Conservation (phyloP, 1,140 invertebrate species). For the Contarinia nasturtii region DNA sequence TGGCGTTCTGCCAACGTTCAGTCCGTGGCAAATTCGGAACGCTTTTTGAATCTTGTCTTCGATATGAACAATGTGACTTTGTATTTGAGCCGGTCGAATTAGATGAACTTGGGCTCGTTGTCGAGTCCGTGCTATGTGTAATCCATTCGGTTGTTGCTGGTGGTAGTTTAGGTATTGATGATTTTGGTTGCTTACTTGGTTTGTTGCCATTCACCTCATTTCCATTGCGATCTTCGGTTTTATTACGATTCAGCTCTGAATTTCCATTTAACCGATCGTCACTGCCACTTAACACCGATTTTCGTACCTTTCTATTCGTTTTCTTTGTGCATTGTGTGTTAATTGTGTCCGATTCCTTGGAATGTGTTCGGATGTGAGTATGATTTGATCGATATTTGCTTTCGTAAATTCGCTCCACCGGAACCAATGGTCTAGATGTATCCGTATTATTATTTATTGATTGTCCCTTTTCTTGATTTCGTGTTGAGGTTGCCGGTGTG, state of each 20-base stretch:
- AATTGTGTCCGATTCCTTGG: constrained; percentile 1
- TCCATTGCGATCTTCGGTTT: neutral
- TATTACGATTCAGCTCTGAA: too few species aligned
- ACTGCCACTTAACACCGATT: neutral
- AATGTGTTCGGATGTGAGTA: constrained; percentile 1
- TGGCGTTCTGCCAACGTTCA: neutral
- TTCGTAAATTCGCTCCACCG: neutral
- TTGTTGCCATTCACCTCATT: neutral
- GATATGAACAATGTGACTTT: too few species aligned
- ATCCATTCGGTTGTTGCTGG: neutral
- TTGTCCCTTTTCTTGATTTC: neutral
- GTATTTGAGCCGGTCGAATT: too few species aligned
- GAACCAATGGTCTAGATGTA: neutral
- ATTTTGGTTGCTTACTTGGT: neutral
- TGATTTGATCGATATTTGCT: neutral
- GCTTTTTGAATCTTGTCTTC: too few species aligned
- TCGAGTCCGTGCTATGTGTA: too few species aligned
- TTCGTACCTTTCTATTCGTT: neutral
- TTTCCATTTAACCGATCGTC: too few species aligned
- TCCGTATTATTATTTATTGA: neutral
- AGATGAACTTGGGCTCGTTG: too few species aligned
- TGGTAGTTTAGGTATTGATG: neutral
- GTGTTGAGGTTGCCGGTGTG: neutral
- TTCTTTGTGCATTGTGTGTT: constrained; percentile 2
- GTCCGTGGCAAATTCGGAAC: too few species aligned